Conservation (phyloP, 2,113 vertebrate species). For the Epinephelus moara region DNA sequence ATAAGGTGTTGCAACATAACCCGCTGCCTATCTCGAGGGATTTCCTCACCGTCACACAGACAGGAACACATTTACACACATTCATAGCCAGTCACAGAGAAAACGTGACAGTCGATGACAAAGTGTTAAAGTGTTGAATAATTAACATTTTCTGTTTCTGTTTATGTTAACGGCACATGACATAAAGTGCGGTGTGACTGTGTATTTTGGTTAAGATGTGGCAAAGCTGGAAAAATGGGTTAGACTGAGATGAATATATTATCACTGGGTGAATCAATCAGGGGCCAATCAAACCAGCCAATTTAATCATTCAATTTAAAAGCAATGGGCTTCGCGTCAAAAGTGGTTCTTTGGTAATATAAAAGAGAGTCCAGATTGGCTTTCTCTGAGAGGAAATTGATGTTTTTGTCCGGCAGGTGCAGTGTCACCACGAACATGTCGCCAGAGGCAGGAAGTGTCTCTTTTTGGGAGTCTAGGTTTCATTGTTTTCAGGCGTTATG, state of each 20-base stretch:
- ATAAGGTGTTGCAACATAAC: constrained; percentile 27
- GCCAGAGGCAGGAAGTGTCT: constrained; percentile 15
- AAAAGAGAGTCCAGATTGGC: not conserved
- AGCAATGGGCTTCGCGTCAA: constrained; percentile 1
- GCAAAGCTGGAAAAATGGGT: not conserved
- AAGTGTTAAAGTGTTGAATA: not conserved
- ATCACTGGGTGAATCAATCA: not conserved
- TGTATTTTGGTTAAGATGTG: not conserved
- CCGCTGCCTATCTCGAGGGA: not conserved
- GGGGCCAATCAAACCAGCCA: constrained; percentile 1
- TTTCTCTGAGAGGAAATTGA: not conserved
- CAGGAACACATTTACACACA: not conserved
- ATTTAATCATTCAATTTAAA: constrained; percentile 13
- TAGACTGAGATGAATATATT: not conserved
- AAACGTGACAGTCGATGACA: not conserved
- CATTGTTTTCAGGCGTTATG: not conserved
- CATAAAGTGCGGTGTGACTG: not conserved
- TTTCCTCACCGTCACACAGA: constrained; percentile 14
- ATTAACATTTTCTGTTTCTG: not conserved
- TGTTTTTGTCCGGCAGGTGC: constrained; percentile 5
- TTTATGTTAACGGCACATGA: not conserved
- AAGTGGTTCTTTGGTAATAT: not conserved
- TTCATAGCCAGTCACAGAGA: not conserved
- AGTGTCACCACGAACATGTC: not conserved
- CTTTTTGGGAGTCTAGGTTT: not conserved